phyloP scores from a whole-genome alignment of 2,113 vertebrate species.

The Lanius collurio region DNA sequence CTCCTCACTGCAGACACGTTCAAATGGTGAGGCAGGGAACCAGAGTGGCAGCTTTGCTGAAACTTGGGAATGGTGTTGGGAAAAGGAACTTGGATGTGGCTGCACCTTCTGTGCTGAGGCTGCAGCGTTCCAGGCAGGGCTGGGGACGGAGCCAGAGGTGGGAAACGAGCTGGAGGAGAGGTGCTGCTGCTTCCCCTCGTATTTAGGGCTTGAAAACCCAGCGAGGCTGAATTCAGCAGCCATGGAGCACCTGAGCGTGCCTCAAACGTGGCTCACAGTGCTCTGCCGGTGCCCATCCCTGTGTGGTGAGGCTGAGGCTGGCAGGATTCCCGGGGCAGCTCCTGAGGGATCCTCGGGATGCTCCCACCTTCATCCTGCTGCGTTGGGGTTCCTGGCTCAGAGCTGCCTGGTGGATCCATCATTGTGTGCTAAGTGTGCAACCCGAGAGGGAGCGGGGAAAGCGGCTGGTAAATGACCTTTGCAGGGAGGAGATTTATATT shows the following conservation, averaged over 20 bases:
- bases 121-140: not conserved
- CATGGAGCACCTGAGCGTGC: not conserved
- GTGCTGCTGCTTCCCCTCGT: not conserved
- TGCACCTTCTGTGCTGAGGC: not conserved
- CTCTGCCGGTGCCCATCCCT: not conserved
- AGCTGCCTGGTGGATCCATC: not conserved
- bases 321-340: not conserved
- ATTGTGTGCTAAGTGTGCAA: not conserved
- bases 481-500: not conserved
- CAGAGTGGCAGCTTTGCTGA: not conserved
- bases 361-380: not conserved
- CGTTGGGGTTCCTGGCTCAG: accelerated
- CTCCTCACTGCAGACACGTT: not conserved
- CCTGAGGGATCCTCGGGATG: not conserved
- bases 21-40: not conserved
- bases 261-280: accelerated
- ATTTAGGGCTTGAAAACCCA: not conserved
- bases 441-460: not conserved
- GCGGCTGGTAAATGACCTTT: not conserved
- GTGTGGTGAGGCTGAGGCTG: not conserved
- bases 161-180: not conserved
- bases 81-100: not conserved
- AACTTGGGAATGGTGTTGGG: not conserved
- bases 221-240: not conserved
- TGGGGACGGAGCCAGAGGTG: not conserved